Base-by-base conservation (phyloP, 2,888 invertebrate species). In the Volucella inanis region DNA sequence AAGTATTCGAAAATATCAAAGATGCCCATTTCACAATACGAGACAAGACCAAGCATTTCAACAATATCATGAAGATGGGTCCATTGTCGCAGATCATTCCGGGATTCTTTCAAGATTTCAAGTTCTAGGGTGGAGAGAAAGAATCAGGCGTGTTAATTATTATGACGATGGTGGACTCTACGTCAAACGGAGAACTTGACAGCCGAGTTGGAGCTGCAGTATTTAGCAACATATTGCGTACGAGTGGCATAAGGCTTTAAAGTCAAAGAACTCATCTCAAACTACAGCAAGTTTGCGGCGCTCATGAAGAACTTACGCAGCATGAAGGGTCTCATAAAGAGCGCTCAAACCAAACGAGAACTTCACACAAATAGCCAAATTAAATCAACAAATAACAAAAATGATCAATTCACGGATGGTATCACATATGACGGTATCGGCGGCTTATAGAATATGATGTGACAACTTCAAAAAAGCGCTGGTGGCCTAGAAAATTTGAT, bases 151-250 rank as follows among this genome's bases (percentile, higher is more conserved):
- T 88, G n/a, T n/a, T n/a, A n/a, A n/a, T n/a, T n/a, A 95, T 99
- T 86, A 99, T 99, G 99, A 99, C 99, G 18, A 99, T 99, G 89
- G 99, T 99, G 99, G 99, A 99, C 92, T 98, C 98, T 89, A 99
- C 99, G 99, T 99, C 98, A 89, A 99, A 99, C 92, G 95, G 96
- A 88, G 99, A 99, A 92, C 93, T 99, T 83, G 99, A 99, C 91
- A 97, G 96, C 90, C 94, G 97, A 87, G 98, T 99, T 92, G 98
- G 99, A 39, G 97, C 98, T 45, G 98, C 99, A 92, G 93, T 99
- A 68, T 99, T 99, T 91, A 96, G 96, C 15, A 98, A 98, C 90
- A 1, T 90, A 92, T n/a, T 89, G 89, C 52, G 77, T 90, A 0
- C 90, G 92, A 31, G 92, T 92, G 8, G 91, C 92, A 12, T 91